A percentile compares a stretch with the other conserved stretches of the same genome.
phyloP scores from a whole-genome alignment of 2,888 invertebrate genomes.

The Erpobdella octoculata region DNA sequence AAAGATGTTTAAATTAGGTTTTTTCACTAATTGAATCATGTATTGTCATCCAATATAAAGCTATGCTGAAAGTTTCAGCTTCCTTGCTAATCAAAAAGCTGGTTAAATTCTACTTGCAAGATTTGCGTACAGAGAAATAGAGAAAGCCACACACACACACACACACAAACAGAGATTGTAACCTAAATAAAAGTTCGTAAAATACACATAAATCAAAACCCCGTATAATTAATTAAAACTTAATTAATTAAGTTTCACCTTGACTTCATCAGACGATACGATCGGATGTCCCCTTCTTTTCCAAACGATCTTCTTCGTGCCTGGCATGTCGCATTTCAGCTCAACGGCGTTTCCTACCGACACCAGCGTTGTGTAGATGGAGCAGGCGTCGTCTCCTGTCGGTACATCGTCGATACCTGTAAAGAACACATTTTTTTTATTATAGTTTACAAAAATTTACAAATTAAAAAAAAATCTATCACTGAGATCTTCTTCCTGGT shows the following conservation, averaged over 20 bases:
- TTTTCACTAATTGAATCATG: too few species aligned
- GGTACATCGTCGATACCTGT: neutral
- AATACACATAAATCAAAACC: neutral
- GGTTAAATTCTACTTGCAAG: neutral
- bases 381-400: neutral
- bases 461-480: too few species aligned
- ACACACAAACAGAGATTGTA: neutral
- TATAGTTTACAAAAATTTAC: too few species aligned
- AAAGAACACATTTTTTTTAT: neutral
- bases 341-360: conserved; percentile 69
- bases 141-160: neutral
- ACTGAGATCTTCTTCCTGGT: too few species aligned
- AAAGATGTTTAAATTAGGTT: too few species aligned
- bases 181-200: too few species aligned
- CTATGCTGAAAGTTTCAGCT: neutral
- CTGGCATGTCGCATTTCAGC: conserved; percentile 69
- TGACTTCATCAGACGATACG: conserved; percentile 57
- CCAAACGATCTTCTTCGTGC: conserved; percentile 67
- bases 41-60: too few species aligned
- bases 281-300: conserved; percentile 63
- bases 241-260: conserved; percentile 40
- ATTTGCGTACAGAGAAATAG: neutral
- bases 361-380: conserved; percentile 61
- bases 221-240: neutral
- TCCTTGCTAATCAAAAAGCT: neutral